A percentile compares a stretch with the other conserved stretches of the same genome.
phyloP scores from a whole-genome alignment of 2,888 invertebrate species.

The Rhagonycha fulva region DNA sequence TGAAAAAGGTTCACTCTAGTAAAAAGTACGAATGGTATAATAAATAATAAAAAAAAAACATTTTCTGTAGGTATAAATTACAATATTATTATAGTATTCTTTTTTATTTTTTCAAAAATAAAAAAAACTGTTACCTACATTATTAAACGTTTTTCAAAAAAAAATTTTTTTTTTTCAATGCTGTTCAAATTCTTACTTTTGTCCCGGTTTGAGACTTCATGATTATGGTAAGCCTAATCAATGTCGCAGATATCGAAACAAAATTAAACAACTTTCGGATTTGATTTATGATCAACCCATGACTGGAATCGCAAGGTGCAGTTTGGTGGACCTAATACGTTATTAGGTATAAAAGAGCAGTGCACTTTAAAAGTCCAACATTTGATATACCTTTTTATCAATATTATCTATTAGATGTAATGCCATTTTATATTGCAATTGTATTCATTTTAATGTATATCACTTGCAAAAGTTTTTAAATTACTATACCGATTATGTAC shows the following conservation, averaged over 20 bases:
- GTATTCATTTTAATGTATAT: not conserved
- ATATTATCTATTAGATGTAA: not conserved
- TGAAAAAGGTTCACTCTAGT: too few species aligned
- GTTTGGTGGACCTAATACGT: not conserved
- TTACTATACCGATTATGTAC: not conserved
- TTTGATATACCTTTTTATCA: not conserved
- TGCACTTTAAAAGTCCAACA: not conserved
- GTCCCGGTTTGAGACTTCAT: too few species aligned
- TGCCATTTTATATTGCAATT: not conserved
- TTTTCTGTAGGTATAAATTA: too few species aligned
- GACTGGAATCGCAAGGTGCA: not conserved
- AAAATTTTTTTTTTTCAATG: too few species aligned
- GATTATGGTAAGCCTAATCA: too few species aligned
- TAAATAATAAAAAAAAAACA: too few species aligned
- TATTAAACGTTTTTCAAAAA: too few species aligned
- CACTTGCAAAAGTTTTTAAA: not conserved
- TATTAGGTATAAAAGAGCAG: not conserved
- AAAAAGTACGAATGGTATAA: too few species aligned
- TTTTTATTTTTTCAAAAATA: too few species aligned
- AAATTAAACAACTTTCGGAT: conserved; percentile 3
- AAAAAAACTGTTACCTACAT: too few species aligned
- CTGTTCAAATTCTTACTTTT: too few species aligned
- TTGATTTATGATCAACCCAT: not conserved
- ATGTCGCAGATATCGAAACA: conserved; percentile 39
- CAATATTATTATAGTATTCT: too few species aligned